Conservation (phyloP, 2,888 invertebrate genomes). For the Nemurella pictetii region DNA sequence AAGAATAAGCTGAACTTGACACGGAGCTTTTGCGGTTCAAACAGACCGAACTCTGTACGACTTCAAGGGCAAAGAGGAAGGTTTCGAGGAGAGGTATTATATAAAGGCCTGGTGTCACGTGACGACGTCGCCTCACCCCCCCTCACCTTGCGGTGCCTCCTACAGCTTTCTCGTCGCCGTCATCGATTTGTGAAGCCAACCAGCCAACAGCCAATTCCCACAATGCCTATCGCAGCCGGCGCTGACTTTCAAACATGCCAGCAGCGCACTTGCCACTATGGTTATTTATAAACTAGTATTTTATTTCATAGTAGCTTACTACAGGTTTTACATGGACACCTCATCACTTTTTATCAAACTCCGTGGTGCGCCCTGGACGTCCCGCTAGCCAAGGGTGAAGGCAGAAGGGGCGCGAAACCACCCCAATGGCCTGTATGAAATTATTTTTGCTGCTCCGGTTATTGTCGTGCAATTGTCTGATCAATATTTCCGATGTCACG, state of each 20-base stretch:
- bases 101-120: constrained; percentile 8
- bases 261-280: background rate
- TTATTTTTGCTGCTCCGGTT: no score
- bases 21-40: constrained; percentile 2
- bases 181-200: background rate
- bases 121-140: background rate
- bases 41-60: background rate
- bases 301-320: no score
- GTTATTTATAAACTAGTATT: background rate
- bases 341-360: no score
- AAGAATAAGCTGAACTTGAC: constrained; percentile 14
- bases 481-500: no score
- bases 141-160: background rate
- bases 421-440: no score
- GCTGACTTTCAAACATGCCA: background rate
- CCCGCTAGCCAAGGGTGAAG: no score
- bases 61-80: constrained; percentile 36
- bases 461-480: no score
- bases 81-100: constrained; percentile 13
- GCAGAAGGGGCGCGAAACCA: no score
- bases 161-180: background rate
- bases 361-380: no score
- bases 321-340: no score
- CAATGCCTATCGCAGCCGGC: background rate
- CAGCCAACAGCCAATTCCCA: no score